Evolutionary conservation across 2,113 vertebrate genomes (phyloP).

Genomic region (Aspidoscelis tigris): DNA sequence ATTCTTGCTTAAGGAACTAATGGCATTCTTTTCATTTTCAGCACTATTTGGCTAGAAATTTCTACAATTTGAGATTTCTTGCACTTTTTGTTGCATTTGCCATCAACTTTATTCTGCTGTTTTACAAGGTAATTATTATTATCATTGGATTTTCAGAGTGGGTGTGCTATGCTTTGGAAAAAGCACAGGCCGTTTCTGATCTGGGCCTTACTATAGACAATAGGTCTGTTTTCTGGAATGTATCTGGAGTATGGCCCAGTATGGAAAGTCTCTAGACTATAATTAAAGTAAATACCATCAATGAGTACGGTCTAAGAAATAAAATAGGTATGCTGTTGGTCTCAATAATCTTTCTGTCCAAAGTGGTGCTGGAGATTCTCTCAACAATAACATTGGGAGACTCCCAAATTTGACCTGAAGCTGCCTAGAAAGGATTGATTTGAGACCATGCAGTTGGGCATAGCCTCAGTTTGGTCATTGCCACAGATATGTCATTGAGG

Average conservation of each 20-base stretch:
- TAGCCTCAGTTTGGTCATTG: no score
- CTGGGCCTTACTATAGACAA: no score
- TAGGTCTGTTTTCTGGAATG: no score
- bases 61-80: constrained; percentile 97
- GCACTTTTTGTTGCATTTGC: constrained; percentile 97
- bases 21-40: constrained; percentile 68
- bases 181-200: background rate
- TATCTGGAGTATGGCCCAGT: no score
- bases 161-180: constrained; percentile 5
- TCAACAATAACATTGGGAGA: no score
- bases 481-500: no score
- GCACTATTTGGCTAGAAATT: constrained; percentile 97
- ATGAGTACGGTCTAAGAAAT: background rate
- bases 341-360: no score
- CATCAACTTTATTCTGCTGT: constrained; percentile 98
- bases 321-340: no score
- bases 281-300: constrained; percentile 6
- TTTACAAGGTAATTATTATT: constrained; percentile 91
- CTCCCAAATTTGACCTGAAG: no score
- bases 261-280: background rate
- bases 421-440: no score
- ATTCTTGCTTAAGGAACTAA: background rate
- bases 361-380: no score
- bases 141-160: constrained; percentile 10
- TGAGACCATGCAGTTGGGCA: no score